These are phyloP conservation scores for Poecilia velifera DNA, from an alignment of 2,797 vertebrate genomes.

Conservation along the genomic window DNA sequence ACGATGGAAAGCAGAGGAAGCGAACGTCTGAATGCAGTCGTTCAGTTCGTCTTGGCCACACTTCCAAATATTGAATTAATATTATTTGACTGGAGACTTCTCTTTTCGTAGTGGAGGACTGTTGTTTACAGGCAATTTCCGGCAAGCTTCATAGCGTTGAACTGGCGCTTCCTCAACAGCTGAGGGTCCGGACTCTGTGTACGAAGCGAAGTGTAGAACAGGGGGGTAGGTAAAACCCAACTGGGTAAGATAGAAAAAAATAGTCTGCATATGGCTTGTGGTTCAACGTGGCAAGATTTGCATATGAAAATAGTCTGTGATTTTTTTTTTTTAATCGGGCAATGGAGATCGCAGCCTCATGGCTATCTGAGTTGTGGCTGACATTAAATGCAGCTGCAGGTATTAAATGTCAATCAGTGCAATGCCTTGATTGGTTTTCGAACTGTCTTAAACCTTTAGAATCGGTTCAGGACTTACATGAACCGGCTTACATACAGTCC, in stretches of 20 bases:
- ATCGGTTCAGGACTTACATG: neutral
- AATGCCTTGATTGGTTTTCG: neutral
- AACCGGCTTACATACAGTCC: neutral
- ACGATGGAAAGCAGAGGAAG: too few relatives aligned
- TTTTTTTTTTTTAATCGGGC: neutral
- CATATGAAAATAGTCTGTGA: neutral
- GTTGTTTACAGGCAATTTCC: too few relatives aligned
- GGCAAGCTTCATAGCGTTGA: too few relatives aligned
- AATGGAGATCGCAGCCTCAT: neutral
- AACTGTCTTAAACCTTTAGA: neutral
- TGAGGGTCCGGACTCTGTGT: too few relatives aligned
- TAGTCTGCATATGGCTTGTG: neutral
- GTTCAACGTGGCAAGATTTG: neutral
- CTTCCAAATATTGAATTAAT: too few relatives aligned
- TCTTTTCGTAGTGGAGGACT: too few relatives aligned
- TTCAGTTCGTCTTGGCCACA: too few relatives aligned
- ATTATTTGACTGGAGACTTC: too few relatives aligned
- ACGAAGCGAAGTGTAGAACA: too few relatives aligned
- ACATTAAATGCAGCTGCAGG: neutral
- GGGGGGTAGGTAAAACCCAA: neutral
- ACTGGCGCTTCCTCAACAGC: too few relatives aligned
- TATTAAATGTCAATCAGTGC: too few relatives aligned
- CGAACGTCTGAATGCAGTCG: too few relatives aligned
- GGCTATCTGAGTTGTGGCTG: neutral
- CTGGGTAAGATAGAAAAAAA: neutral